Conservation (phyloP, 2,797 vertebrate species). For the Xenops minutus region DNA sequence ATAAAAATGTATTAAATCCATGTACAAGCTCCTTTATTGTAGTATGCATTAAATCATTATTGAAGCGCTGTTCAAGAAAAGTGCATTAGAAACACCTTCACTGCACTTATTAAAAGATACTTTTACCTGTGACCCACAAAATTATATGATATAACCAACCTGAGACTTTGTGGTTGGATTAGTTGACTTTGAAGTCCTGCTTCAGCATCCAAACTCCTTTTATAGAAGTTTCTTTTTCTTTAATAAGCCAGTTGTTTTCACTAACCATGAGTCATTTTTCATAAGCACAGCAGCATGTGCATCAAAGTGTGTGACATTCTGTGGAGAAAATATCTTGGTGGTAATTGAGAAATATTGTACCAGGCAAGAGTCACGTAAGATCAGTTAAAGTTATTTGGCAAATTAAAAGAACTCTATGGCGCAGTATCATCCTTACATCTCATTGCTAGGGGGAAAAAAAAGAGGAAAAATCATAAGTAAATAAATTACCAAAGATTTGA, state of each 20-base stretch:
- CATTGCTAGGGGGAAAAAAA: neutral
- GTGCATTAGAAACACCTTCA: neutral
- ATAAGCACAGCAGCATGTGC: conserved; percentile 25
- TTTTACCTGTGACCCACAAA: conserved; percentile 11
- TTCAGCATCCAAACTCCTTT: conserved; percentile 15
- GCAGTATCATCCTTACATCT: neutral
- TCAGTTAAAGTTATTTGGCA: conserved; percentile 7
- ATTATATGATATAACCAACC: neutral
- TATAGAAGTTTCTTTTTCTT: conserved; percentile 28
- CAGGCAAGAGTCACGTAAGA: conserved; percentile 9
- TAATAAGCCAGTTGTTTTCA: conserved; percentile 67
- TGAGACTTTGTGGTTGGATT: neutral
- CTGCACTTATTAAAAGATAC: conserved; percentile 1
- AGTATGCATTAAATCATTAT: conserved; percentile 2
- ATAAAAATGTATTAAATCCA: conserved; percentile 27
- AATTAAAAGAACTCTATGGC: neutral
- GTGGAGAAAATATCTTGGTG: conserved; percentile 31
- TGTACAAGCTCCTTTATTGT: neutral
- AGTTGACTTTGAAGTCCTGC: conserved; percentile 13
- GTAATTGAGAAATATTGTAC: conserved; percentile 54
- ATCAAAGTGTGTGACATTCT: conserved; percentile 60
- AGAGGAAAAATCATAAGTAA: neutral
- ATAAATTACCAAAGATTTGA: neutral
- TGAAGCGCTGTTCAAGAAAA: conserved; percentile 12
- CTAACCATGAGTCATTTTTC: conserved; percentile 65